phyloP scores from a whole-genome alignment of 2,113 vertebrate species.

The Thryonomys swinderianus region DNA sequence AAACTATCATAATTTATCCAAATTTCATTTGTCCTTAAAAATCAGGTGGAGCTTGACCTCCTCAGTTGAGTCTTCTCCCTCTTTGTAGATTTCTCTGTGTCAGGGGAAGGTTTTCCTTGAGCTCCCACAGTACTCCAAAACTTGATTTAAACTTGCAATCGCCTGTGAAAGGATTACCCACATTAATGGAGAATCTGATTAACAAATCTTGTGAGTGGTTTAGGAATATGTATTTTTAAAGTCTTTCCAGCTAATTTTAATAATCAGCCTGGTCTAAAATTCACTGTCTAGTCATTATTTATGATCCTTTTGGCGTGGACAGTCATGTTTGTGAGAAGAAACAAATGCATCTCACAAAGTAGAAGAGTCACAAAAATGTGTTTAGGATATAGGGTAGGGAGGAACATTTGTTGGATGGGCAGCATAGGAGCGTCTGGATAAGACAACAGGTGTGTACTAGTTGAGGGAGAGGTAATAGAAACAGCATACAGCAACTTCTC shows the following conservation, averaged over 20 bases:
- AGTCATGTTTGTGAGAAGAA: neutral
- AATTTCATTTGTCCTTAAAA: conserved; percentile 3
- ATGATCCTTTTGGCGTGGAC: neutral
- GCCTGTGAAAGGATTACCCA: neutral
- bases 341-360: neutral
- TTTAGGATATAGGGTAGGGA: fast-evolving
- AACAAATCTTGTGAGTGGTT: neutral
- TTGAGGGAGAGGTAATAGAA: neutral
- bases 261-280: neutral
- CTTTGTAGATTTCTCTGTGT: neutral
- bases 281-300: neutral
- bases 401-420: neutral
- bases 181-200: neutral
- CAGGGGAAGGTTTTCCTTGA: neutral
- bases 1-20: neutral
- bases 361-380: neutral
- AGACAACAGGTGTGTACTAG: neutral
- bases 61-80: neutral
- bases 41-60: neutral
- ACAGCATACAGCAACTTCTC: neutral
- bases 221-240: neutral
- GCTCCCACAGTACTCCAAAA: neutral
- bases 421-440: neutral
- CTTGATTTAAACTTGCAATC: neutral
- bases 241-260: neutral